Evolutionary conservation across 2,888 invertebrate species (phyloP), one percentile per base, ranked within the genome.

Genomic region (Calephelis perditalis): DNA sequence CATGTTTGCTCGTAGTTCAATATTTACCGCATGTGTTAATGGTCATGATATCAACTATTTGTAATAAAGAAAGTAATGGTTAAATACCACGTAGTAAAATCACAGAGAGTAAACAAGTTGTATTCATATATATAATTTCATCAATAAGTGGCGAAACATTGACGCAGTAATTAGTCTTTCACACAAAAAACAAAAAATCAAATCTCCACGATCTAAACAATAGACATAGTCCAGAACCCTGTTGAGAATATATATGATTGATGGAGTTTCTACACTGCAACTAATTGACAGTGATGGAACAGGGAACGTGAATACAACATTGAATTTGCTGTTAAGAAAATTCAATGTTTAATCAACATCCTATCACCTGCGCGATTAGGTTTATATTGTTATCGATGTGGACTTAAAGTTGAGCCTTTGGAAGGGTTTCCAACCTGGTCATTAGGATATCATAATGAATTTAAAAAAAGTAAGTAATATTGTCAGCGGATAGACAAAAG

Each of bases 201-300:
- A 37, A 61, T 52, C 45, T 56, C 15, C 37, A 35, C 46, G 69
- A 68, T 69, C 65, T 67, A 70, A 72, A 72, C 73, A 73, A 71
- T 85, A 76, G 81, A 78, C 77, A 79, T 79, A 76, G 76, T 81
- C 79, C 78, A 80, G 77, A 70, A 73, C 73, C 73, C 71, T 68
- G 68, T 64, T 67, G 73, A 75, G 78, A 74, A 76, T 75, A 74
- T 74, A 75, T 81, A 86, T 86, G 89, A 89, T 89, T 82, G 89
- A 90, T 90, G 81, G 78, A 76, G 76, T 78, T 81, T 84, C 86
- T 76, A 84, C 83, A 83, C 77, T 81, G 81, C 82, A 82, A 66
- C 82, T 90, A 90, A 90, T 90, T 89, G 90, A 90, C 90, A 88
- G 79, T 90, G 90, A 90, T 89, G 84, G 90, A 90, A 86, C 84